Evolutionary conservation across 53 echinoderm and acorn worm genomes (phyloP).

Genomic region (Zoroaster sp.): DNA sequence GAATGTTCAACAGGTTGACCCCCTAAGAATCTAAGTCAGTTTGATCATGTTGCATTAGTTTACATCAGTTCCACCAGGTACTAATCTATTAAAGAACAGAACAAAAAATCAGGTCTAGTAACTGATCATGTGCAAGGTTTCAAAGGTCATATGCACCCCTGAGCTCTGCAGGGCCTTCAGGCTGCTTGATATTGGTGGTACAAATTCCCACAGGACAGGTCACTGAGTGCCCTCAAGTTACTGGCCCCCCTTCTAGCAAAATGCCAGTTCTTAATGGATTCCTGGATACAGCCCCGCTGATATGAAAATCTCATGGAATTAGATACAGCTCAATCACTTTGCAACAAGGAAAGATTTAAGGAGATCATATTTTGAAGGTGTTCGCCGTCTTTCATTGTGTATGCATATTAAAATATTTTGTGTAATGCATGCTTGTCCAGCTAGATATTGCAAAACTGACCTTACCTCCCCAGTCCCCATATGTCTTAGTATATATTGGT

Average conservation of each 20-base stretch:
- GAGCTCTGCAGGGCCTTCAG: not conserved
- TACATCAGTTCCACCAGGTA: too few species aligned
- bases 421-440: too few species aligned
- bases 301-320: not conserved
- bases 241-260: not conserved
- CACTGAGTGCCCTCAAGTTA: not conserved
- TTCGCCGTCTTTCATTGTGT: too few species aligned
- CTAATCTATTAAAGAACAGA: too few species aligned
- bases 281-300: not conserved
- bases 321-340: not conserved
- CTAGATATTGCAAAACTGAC: too few species aligned
- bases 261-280: not conserved
- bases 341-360: not conserved
- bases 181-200: not conserved
- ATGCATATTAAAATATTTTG: too few species aligned
- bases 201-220: not conserved
- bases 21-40: too few species aligned
- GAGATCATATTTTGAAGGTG: too few species aligned
- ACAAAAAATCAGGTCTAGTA: not conserved
- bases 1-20: too few species aligned
- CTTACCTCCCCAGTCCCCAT: too few species aligned
- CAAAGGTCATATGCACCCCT: not conserved
- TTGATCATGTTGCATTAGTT: too few species aligned
- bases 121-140: not conserved
- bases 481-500: too few species aligned